A percentile compares a stretch with the other conserved stretches of the same genome.
phyloP scores from a whole-genome alignment of 2,888 invertebrate species.

The Reticulitermes lucifugus region DNA sequence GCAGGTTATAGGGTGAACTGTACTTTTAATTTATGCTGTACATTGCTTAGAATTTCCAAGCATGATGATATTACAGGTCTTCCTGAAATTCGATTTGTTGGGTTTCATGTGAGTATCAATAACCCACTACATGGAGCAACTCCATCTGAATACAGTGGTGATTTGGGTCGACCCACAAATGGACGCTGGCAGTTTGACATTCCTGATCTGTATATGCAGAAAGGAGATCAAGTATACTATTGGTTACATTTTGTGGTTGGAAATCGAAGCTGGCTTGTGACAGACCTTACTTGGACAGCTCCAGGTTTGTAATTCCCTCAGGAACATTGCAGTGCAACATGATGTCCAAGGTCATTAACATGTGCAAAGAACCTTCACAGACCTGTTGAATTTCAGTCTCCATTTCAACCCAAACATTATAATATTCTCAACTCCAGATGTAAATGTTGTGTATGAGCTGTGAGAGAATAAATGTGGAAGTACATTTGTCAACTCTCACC shows the following conservation, averaged over 20 bases:
- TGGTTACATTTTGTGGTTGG: slow-evolving; percentile 28
- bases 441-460: no score
- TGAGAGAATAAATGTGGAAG: no score
- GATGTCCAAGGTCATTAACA: no score
- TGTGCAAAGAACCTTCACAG: no score
- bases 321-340: no score
- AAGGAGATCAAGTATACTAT: slow-evolving; percentile 42
- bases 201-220: slow-evolving; percentile 29
- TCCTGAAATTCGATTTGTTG: slow-evolving; percentile 38
- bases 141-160: slow-evolving; percentile 31
- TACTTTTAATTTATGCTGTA: no score
- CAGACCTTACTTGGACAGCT: slow-evolving; percentile 25
- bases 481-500: no score
- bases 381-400: no score
- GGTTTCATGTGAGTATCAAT: slow-evolving; percentile 45
- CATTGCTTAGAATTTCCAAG: no score
- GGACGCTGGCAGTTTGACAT: slow-evolving; percentile 33
- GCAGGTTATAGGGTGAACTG: no score
- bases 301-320: not conserved
- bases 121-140: slow-evolving; percentile 36
- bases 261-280: not conserved
- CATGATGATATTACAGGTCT: slow-evolving; percentile 23
- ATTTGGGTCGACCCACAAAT: slow-evolving; percentile 35
- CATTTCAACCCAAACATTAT: no score
- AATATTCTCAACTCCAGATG: no score